These are phyloP conservation scores for Oriolus oriolus DNA, from an alignment of 2,113 vertebrate species.

Conservation along the genomic window DNA sequence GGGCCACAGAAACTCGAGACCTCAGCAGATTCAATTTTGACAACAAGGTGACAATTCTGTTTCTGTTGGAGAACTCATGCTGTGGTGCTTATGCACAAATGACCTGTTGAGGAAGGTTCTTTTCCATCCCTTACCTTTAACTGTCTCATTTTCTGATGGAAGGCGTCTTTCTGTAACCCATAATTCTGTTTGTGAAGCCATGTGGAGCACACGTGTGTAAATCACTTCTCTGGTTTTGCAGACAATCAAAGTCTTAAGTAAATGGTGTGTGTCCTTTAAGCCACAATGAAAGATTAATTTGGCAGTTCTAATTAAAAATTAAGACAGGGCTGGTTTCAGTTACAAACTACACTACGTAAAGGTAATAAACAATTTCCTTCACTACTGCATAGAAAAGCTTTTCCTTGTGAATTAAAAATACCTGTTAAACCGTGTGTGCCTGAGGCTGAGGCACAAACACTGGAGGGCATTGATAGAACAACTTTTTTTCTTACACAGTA, in stretches of 20 bases:
- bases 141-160: not conserved
- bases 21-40: constrained; percentile 98
- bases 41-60: constrained; percentile 82
- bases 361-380: not conserved
- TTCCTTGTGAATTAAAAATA: not conserved
- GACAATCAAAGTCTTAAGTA: not conserved
- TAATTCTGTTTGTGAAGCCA: not conserved
- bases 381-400: not conserved
- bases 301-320: not conserved
- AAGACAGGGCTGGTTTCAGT: not conserved
- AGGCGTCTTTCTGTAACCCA: not conserved
- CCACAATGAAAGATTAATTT: not conserved
- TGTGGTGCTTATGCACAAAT: not conserved
- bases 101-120: not conserved
- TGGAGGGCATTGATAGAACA: not conserved
- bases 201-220: not conserved
- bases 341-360: not conserved
- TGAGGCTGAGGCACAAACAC: not conserved
- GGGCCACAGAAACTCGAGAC: constrained; percentile 96
- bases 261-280: not conserved
- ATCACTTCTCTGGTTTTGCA: not conserved
- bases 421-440: not conserved
- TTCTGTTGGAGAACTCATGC: not conserved
- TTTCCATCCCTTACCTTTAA: not conserved
- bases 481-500: constrained; percentile 74